phyloP scores from a whole-genome alignment of 2,888 invertebrate species.

The Tenthredo amoena region DNA sequence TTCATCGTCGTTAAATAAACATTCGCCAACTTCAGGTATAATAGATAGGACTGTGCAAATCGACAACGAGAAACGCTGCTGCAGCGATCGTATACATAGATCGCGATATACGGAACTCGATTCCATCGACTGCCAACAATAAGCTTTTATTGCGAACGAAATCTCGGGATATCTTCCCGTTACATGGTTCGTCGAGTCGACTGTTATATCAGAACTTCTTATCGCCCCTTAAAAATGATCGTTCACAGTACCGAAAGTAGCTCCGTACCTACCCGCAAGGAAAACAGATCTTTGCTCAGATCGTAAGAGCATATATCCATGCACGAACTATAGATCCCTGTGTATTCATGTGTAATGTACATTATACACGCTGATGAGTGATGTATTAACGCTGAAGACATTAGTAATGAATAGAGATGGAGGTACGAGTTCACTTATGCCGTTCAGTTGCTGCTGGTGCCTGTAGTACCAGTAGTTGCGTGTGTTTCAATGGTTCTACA shows the following conservation, averaged over 20 bases:
- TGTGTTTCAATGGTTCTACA: constrained; percentile 33
- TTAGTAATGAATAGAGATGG: constrained; percentile 19
- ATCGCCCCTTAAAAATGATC: constrained; percentile 5
- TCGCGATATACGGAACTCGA: neutral
- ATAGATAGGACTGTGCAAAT: neutral
- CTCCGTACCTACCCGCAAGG: neutral
- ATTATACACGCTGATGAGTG: neutral
- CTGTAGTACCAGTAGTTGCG: constrained; percentile 7
- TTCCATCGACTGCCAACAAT: constrained; percentile 9
- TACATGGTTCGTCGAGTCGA: neutral
- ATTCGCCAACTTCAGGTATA: neutral
- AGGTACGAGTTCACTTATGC: neutral
- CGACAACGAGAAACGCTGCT: neutral
- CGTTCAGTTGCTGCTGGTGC: neutral
- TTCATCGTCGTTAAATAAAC: neutral
- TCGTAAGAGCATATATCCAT: neutral
- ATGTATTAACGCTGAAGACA: neutral
- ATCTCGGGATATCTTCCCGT: constrained; percentile 9
- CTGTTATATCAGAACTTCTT: neutral
- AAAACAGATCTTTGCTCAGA: constrained; percentile 31
- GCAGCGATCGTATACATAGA: neutral
- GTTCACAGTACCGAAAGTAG: neutral
- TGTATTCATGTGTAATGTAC: neutral
- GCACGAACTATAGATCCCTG: neutral
- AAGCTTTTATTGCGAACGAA: neutral